Evolutionary conservation across 2,888 invertebrate species (phyloP).

Genomic region (Tridacna gigas): DNA sequence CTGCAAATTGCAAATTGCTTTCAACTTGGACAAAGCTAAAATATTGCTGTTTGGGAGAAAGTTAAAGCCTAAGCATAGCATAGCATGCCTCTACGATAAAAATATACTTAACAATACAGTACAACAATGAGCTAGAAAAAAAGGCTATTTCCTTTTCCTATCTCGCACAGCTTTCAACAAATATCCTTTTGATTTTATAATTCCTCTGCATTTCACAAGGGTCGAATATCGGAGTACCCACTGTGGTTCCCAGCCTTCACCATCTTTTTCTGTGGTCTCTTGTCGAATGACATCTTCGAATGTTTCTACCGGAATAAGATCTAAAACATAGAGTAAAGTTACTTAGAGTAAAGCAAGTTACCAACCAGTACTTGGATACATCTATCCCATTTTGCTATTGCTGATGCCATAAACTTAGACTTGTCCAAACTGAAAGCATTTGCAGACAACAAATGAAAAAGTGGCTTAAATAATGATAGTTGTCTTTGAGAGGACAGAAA

Average conservation of each 20-base stretch:
- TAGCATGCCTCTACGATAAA: neutral
- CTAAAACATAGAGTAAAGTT: slow-evolving; percentile 60
- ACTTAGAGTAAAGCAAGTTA: no score
- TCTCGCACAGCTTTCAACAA: slow-evolving; percentile 85
- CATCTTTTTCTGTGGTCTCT: slow-evolving; percentile 87
- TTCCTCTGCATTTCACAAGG: slow-evolving; percentile 95
- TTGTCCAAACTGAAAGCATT: no score
- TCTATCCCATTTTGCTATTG: no score
- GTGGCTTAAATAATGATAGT: no score
- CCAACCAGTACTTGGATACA: no score
- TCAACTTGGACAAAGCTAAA: neutral
- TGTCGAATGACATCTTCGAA: slow-evolving; percentile 82
- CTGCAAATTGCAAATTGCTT: neutral
- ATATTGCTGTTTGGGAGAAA: neutral
- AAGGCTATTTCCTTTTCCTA: slow-evolving; percentile 65
- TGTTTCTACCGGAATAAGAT: slow-evolving; percentile 71
- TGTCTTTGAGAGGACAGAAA: no score
- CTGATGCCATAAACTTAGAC: no score
- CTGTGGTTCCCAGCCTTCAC: slow-evolving; percentile 86
- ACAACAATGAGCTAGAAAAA: no score
- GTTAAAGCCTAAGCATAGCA: neutral
- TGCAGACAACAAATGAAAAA: no score
- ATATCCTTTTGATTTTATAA: slow-evolving; percentile 96
- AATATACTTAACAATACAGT: no score
- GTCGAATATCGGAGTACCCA: slow-evolving; percentile 96